Base-by-base conservation (phyloP, 2,113 vertebrate species). In the Alethe castanea region DNA sequence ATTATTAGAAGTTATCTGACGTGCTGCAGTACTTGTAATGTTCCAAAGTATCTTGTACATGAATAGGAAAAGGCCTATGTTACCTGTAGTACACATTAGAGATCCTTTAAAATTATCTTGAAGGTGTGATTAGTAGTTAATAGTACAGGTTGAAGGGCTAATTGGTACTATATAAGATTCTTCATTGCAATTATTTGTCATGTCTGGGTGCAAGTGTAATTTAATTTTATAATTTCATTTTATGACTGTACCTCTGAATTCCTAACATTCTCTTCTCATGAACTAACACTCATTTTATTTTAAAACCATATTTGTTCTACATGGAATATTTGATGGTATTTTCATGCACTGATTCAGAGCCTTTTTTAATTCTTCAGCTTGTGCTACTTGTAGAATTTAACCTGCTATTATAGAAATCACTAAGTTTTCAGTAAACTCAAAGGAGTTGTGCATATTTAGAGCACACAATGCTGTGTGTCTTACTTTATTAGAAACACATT, bases 31-130 rank as follows among this genome's bases (percentile, higher is more conserved):
- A 61, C 70, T 92, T 85, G 57, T 80, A 76, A 54, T 71, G 19
- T 89, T 92, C 42, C n/a, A 72, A 78, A 94, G 47, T 89, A 88
- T 88, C 33, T 89, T 92, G 35, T 72, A 67, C 84, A 62, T 92
- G 42, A 66, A 26, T 77, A 81, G 59, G 53, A 48, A 80, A 94
- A 86, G 47, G 64, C 76, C 53, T 67, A 35, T 60, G 59, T 73
- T 73, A 64, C 69, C 50, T 73, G 42, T 92, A 78, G 76, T 50
- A 77, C 25, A 86, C 36, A 81, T 81, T 89, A 86, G 57, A 65
- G 64, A 86, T 67, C 36, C 42, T 94, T 86, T 81, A 89, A 86
- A 89, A 81, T 62, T 72, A 26, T 77, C 76, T 89, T 86, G 65
- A 78, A 78, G 60, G 42, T 86, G 59, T 77, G 80, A 81, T 94